Base-by-base conservation (phyloP, 2,113 vertebrate species). In the Gadus chalcogrammus region DNA sequence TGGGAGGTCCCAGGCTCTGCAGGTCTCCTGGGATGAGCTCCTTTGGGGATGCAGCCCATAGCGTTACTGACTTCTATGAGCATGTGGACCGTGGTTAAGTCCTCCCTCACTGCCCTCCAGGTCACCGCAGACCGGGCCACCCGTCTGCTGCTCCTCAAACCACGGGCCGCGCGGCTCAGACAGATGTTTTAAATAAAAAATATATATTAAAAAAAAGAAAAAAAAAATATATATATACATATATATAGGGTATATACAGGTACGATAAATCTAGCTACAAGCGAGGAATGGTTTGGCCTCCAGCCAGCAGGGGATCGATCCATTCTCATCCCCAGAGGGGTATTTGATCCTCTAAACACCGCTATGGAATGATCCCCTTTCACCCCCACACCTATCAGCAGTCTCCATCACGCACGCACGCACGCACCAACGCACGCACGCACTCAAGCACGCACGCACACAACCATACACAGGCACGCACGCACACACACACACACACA, bases 341-440 rank as follows among this genome's bases (percentile, higher is more conserved):
- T 67, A 69, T 86, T 87, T 84, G 78, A 84, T 81, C 85, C 81
- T 86, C 81, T 85, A 82, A 88, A 88, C 87, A 88, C 76, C 82
- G 79, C 85, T 86, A 81, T 74, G 82, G 79, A 85, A 81, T 79
- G 83, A 89, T 88, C 81, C 84, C 68, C 82, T 91, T 89, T 86
- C 86, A 87, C 82, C 80, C 79, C 67, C 31, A 79, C 85, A 81
- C 78, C 82, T 85, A 82, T 86, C 85, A 74, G 76, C 74, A 84
- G 82, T 73, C 71, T 84, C 79, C 67, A 76, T 87, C 84, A 84
- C 65, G 78, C 61, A 64, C 77, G 78, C 61, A 64, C 77, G 76
- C 80, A 69, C 70, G 72, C 75, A 72, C 69, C 62, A 27, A 31
- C 28, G 1, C 31, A 7, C 6, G 31, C 31, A 35, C 4, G 6